Percentiles rank a stretch among this genome's conserved stretches.
Conservation (phyloP, 2,797 vertebrate genomes). For the Buphagus erythrorhynchus region DNA sequence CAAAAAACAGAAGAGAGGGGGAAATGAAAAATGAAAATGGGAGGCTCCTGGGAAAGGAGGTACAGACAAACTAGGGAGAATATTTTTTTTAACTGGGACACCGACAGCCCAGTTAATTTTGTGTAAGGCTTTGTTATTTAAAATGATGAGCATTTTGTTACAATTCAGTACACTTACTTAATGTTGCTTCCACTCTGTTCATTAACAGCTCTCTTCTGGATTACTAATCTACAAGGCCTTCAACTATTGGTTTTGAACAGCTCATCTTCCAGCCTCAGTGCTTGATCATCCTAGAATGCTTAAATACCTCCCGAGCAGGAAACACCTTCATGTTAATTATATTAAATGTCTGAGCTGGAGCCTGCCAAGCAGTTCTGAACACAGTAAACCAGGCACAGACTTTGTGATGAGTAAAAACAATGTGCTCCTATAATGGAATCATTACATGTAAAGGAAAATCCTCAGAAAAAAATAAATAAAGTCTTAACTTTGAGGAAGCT, state of each 20-base stretch:
- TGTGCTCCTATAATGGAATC: not conserved
- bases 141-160: constrained; percentile 36
- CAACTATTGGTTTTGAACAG: constrained; percentile 15
- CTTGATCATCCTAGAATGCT: constrained; percentile 4
- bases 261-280: constrained; percentile 19
- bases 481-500: not conserved
- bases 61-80: not conserved
- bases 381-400: not conserved
- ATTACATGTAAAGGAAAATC: not conserved
- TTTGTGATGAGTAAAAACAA: not conserved
- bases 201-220: constrained; percentile 23
- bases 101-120: not conserved
- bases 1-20: not conserved
- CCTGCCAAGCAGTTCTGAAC: not conserved
- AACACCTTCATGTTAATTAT: constrained; percentile 51
- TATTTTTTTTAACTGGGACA: constrained; percentile 2
- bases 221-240: constrained; percentile 27
- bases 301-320: constrained; percentile 23
- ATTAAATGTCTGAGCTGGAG: constrained; percentile 24
- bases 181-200: constrained; percentile 18
- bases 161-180: constrained; percentile 48
- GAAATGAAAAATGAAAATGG: not conserved
- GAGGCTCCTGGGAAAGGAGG: constrained; percentile 10
- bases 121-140: constrained; percentile 46
- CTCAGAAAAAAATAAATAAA: not conserved